A percentile compares a stretch with the other conserved stretches of the same genome.
phyloP scores from a whole-genome alignment of 2,888 invertebrate genomes.

The Sympetrum striolatum region DNA sequence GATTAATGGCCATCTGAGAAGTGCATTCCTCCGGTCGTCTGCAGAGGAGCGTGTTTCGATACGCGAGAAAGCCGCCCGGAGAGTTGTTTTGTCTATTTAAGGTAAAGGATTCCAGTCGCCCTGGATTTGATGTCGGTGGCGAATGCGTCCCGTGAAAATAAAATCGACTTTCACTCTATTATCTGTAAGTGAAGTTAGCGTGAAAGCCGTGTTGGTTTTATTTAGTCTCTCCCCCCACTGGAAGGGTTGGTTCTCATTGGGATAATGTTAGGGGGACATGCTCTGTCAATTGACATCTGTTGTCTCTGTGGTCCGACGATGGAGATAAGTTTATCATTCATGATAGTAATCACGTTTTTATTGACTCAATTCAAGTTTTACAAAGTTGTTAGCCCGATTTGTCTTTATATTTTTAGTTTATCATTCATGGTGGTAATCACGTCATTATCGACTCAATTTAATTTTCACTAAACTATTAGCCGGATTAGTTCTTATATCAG shows the following conservation, averaged over 20 bases:
- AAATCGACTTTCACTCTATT: constrained; percentile 5
- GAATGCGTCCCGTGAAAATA: not conserved
- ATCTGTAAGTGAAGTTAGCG: not conserved
- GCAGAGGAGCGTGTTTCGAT: not conserved
- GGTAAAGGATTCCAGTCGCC: not conserved
- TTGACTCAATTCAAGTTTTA: no score
- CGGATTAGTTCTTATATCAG: no score
- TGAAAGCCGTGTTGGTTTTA: not conserved
- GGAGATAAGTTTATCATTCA: no score
- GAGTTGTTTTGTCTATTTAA: not conserved
- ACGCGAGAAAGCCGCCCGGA: not conserved
- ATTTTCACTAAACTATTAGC: no score
- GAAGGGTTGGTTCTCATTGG: not conserved
- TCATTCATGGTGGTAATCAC: no score
- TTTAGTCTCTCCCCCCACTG: not conserved
- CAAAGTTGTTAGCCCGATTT: no score
- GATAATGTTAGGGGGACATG: no score
- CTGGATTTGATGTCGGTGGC: not conserved
- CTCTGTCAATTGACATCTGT: no score
- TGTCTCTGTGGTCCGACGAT: no score
- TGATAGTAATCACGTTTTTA: no score
- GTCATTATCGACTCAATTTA: no score
- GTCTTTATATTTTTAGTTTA: no score
- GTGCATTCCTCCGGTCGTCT: not conserved
- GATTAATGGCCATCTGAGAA: not conserved